These are phyloP conservation scores for Chaenocephalus aceratus DNA, from an alignment of 2,113 vertebrate genomes.

Conservation along the genomic window DNA sequence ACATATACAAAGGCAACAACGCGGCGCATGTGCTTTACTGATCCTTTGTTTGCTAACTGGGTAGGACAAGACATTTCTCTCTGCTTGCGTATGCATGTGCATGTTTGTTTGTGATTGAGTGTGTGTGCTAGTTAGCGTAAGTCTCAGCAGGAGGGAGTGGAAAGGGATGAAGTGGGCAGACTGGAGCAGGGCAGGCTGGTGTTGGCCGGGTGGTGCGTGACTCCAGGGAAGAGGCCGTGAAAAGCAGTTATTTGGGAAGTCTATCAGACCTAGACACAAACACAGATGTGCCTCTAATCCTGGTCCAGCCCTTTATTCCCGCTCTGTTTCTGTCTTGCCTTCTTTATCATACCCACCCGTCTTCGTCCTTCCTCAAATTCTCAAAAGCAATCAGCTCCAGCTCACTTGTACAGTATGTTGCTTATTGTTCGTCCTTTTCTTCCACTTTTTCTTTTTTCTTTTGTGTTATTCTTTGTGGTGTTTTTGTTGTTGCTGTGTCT, in stretches of 20 bases:
- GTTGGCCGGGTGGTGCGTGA: conserved; percentile 65
- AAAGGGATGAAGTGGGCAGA: conserved; percentile 63
- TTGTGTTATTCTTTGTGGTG: conserved; percentile 54
- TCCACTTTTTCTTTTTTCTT: conserved; percentile 8
- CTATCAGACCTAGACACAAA: conserved; percentile 79
- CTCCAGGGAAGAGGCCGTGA: conserved; percentile 67
- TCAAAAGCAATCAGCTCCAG: conserved; percentile 45
- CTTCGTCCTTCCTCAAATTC: conserved; percentile 36
- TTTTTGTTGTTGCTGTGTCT: conserved; percentile 72
- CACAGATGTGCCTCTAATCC: conserved; percentile 72
- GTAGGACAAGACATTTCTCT: conserved; percentile 64
- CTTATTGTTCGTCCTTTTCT: conserved; percentile 37
- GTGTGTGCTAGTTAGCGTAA: conserved; percentile 36
- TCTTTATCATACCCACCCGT: conserved; percentile 30
- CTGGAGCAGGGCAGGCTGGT: conserved; percentile 55
- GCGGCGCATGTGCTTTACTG: conserved; percentile 59
- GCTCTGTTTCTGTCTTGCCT: conserved; percentile 34
- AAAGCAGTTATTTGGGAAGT: conserved; percentile 72
- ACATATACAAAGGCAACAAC: conserved; percentile 63
- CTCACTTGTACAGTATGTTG: conserved; percentile 38
- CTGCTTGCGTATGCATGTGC: conserved; percentile 27
- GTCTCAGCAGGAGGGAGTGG: conserved; percentile 49
- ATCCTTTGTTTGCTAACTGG: conserved; percentile 72
- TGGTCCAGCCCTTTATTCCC: conserved; percentile 22
- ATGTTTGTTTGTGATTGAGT: conserved; percentile 50